phyloP scores from a whole-genome alignment of 1,140 invertebrate genomes.

The Leptinotarsa undecemlineata region DNA sequence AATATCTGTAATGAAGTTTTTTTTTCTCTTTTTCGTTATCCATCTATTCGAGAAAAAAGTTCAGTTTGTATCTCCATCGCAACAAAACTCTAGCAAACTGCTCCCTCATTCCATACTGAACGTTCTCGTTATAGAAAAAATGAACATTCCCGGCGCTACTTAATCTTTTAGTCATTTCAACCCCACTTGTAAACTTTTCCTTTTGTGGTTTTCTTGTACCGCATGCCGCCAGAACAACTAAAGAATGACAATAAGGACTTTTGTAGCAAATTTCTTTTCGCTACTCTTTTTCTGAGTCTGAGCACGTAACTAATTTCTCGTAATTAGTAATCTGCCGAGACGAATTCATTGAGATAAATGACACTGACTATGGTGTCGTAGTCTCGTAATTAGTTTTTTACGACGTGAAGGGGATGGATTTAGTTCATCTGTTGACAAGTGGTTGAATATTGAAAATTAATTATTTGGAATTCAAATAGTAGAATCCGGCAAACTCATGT shows the following conservation, averaged over 20 bases:
- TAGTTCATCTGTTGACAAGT: too few species aligned
- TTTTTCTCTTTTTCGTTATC: too few species aligned
- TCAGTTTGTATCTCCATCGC: background rate
- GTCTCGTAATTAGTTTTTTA: too few species aligned
- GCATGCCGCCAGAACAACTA: background rate
- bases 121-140: background rate
- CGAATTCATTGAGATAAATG: slow-evolving; percentile 1
- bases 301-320: background rate
- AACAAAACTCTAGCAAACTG: background rate
- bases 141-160: background rate
- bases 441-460: too few species aligned
- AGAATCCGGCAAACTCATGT: too few species aligned
- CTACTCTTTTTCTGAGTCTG: background rate
- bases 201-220: background rate
- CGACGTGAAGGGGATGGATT: too few species aligned
- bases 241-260: background rate
- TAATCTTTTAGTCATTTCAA: background rate
- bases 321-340: background rate
- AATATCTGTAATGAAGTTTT: too few species aligned
- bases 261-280: background rate
- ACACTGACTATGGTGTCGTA: background rate
- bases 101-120: background rate
- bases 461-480: too few species aligned
- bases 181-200: slow-evolving; percentile 2
- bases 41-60: too few species aligned